These are phyloP conservation scores for Syngnathus rostellatus DNA, from an alignment of 2,797 vertebrate genomes.

Conservation along the genomic window DNA sequence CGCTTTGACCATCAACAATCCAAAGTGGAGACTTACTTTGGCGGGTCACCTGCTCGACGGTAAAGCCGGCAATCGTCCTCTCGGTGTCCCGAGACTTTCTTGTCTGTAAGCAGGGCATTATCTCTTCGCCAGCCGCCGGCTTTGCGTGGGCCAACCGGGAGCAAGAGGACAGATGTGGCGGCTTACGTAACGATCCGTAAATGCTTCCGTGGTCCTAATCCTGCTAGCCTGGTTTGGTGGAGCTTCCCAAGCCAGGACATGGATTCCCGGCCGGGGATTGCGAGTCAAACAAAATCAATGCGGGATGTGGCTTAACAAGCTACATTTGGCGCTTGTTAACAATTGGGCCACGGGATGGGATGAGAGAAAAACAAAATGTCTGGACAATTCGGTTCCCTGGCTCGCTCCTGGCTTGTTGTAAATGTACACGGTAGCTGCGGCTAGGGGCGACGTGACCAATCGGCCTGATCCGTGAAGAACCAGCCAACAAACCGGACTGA, in stretches of 20 bases:
- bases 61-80: neutral
- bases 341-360: neutral
- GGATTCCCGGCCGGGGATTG: neutral
- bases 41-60: slow-evolving; percentile 5
- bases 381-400: no score
- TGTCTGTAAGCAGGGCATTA: slow-evolving; percentile 17
- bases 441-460: slow-evolving; percentile 6
- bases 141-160: slow-evolving; percentile 7
- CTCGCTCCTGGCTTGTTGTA: slow-evolving; percentile 3
- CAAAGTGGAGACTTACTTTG: slow-evolving; percentile 6
- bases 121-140: slow-evolving; percentile 15
- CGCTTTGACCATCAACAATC: neutral
- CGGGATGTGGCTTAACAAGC: slow-evolving; percentile 8
- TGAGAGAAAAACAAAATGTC: neutral
- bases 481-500: slow-evolving; percentile 2
- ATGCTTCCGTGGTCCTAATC: slow-evolving; percentile 45
- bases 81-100: slow-evolving; percentile 12
- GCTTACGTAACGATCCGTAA: slow-evolving; percentile 45
- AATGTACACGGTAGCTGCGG: neutral
- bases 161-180: slow-evolving; percentile 47
- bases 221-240: slow-evolving; percentile 24
- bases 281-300: neutral
- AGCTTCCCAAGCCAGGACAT: slow-evolving; percentile 4
- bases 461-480: slow-evolving; percentile 3
- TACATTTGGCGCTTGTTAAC: slow-evolving; percentile 36